phyloP scores from a whole-genome alignment of 2,113 vertebrate genomes.

The Nasalis larvatus region DNA sequence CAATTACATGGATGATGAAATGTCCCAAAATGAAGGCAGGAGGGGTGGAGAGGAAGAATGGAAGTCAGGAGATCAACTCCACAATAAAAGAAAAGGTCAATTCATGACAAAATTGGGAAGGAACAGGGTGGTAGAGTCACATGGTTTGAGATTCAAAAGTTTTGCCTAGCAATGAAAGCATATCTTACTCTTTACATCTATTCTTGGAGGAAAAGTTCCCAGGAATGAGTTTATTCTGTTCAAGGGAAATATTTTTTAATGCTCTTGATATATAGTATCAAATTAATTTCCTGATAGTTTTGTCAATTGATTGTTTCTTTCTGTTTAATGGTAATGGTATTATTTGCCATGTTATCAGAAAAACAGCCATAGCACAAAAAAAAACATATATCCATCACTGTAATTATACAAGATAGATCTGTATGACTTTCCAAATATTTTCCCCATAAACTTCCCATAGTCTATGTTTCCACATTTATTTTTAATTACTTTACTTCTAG shows the following conservation, averaged over 20 bases:
- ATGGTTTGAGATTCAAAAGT: neutral
- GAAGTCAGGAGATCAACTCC: neutral
- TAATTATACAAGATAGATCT: neutral
- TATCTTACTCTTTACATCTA: neutral
- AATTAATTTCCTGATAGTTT: neutral
- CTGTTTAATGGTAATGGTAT: neutral
- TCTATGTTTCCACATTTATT: neutral
- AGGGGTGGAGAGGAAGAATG: neutral
- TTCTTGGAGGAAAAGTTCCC: neutral
- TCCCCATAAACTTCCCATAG: neutral
- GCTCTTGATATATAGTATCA: neutral
- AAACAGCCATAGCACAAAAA: neutral
- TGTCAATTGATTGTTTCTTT: neutral
- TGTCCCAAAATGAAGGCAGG: neutral
- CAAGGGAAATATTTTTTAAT: neutral
- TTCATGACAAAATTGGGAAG: neutral
- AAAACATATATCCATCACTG: neutral
- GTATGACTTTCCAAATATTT: slow-evolving; percentile 17
- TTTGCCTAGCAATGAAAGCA: neutral
- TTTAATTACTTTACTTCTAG: neutral
- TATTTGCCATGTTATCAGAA: neutral
- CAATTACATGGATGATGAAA: neutral
- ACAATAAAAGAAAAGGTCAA: neutral
- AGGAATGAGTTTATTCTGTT: neutral
- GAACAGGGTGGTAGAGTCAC: neutral